Percentiles rank a stretch among this genome's conserved stretches.
These are phyloP conservation scores for Acleris literana DNA, from an alignment of 2,888 invertebrate genomes.

Conservation along the genomic window DNA sequence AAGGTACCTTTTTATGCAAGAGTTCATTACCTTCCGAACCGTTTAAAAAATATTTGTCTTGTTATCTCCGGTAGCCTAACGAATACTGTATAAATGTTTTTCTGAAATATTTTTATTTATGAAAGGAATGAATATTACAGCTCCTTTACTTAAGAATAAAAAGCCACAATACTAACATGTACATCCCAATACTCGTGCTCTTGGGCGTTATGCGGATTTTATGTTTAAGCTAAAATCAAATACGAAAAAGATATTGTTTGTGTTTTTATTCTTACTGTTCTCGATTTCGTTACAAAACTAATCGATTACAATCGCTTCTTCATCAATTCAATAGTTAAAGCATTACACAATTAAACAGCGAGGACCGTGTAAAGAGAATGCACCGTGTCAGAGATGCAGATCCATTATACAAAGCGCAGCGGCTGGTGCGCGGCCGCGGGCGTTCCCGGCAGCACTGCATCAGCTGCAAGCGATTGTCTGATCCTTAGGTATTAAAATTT, in stretches of 20 bases:
- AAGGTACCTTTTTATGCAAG: constrained; percentile 15
- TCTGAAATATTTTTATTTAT: too few relatives aligned
- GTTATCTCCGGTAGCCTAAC: neutral
- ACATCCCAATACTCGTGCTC: too few relatives aligned
- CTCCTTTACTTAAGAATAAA: too few relatives aligned
- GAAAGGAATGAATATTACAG: too few relatives aligned
- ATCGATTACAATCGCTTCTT: neutral
- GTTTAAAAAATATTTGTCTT: neutral
- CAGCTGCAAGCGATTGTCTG: constrained; percentile 50
- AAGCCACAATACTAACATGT: too few relatives aligned
- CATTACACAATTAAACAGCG: constrained; percentile 1
- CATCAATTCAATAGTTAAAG: too few relatives aligned
- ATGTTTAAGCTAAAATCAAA: too few relatives aligned
- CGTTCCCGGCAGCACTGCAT: constrained; percentile 33
- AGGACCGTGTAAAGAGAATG: neutral
- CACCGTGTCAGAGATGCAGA: constrained; percentile 9
- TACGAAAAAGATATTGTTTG: too few relatives aligned
- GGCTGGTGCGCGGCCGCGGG: constrained; percentile 8
- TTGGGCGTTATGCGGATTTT: too few relatives aligned
- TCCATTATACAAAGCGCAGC: constrained; percentile 1
- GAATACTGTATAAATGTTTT: neutral
- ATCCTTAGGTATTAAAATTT: constrained; percentile 61
- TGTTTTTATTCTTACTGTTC: too few relatives aligned
- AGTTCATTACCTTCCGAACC: neutral
- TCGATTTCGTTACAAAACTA: too few relatives aligned